Evolutionary conservation across 30 jellyfish, hydroid and myxozoan genomes (phyloP).

Genomic region (Aurelia sp.): DNA sequence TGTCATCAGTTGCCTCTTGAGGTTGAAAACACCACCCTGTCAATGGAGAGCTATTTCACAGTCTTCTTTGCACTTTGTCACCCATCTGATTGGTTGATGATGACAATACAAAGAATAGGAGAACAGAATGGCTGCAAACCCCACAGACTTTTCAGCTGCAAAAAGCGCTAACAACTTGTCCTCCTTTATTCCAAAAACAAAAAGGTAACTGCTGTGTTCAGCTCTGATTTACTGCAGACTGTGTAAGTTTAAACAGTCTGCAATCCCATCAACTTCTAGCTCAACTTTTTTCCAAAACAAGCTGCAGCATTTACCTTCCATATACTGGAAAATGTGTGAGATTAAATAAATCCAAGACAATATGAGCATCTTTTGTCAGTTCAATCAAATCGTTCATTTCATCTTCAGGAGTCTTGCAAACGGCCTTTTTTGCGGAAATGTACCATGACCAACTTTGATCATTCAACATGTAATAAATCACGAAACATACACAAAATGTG

Average conservation of each 20-base stretch:
- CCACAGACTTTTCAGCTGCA: no score
- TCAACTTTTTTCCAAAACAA: not conserved
- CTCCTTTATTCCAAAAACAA: no score
- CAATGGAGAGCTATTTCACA: no score
- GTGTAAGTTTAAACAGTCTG: not conserved
- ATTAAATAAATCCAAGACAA: conserved; percentile 4
- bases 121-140: no score
- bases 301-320: conserved; percentile 51
- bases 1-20: no score
- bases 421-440: not conserved
- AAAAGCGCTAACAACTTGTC: no score
- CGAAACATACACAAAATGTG: conserved; percentile 3
- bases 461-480: conserved; percentile 36
- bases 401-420: conserved; percentile 31
- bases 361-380: conserved; percentile 34
- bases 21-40: no score
- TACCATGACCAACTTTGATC: conserved; percentile 68
- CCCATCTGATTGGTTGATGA: no score
- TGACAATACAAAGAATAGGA: no score
- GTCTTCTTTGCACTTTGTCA: no score
- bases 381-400: conserved; percentile 42
- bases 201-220: no score
- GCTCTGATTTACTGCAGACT: no score
- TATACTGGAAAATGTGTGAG: conserved; percentile 48
- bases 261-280: not conserved